Percentiles rank a stretch among this genome's conserved stretches.
phyloP scores from a whole-genome alignment of 2,888 invertebrate species.

The Lamproptera curius region DNA sequence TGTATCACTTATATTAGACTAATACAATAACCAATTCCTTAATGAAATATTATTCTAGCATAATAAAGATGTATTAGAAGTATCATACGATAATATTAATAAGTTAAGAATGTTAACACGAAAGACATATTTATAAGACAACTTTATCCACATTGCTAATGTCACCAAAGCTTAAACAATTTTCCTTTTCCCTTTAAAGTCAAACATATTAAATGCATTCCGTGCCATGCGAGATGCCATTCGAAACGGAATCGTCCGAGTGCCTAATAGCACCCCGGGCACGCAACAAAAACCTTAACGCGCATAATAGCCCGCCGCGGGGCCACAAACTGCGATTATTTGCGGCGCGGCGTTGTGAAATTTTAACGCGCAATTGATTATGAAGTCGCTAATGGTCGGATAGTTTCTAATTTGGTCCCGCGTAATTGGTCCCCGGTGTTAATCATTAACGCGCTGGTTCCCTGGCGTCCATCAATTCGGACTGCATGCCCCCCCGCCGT shows the following conservation, averaged over 20 bases:
- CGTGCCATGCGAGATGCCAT: no score
- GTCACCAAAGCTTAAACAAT: no score
- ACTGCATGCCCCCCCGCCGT: slow-evolving; percentile 43
- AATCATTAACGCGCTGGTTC: slow-evolving; percentile 61
- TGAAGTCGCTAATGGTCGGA: slow-evolving; percentile 76
- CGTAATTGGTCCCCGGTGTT: slow-evolving; percentile 70
- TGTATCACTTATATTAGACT: no score
- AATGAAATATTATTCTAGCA: no score
- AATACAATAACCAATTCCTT: no score
- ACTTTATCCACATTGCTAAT: no score
- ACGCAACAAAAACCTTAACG: slow-evolving; percentile 70
- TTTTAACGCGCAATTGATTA: slow-evolving; percentile 76
- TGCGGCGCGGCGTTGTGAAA: slow-evolving; percentile 71
- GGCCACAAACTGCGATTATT: slow-evolving; percentile 77
- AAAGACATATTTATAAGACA: no score
- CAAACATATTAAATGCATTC: no score
- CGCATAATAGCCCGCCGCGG: slow-evolving; percentile 69
- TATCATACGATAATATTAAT: no score
- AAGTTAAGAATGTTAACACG: no score
- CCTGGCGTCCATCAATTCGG: slow-evolving; percentile 27
- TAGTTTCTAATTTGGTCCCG: slow-evolving; percentile 75
- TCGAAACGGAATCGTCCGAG: slow-evolving; percentile 6
- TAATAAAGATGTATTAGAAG: no score
- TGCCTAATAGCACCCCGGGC: slow-evolving; percentile 60
- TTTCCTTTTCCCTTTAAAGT: no score